phyloP scores from a whole-genome alignment of 2,888 invertebrate species.

The Harpalus rufipes region DNA sequence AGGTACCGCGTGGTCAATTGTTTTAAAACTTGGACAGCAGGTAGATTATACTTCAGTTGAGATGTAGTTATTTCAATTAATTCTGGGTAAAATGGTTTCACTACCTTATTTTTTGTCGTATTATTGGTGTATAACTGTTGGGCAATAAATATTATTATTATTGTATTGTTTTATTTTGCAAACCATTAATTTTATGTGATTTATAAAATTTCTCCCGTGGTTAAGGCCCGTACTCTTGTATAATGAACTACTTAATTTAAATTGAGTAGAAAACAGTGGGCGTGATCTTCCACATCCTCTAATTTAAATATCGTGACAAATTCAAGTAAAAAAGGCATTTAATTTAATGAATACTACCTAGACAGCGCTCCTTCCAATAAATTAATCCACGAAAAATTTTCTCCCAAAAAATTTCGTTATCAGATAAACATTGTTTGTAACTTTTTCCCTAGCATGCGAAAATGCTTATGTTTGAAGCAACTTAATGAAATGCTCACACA shows the following conservation, averaged over 20 bases:
- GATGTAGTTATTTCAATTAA: too few relatives aligned
- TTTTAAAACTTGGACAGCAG: too few relatives aligned
- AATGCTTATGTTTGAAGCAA: constrained; percentile 60
- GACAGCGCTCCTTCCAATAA: neutral
- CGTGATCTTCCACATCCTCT: neutral
- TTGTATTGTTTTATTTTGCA: neutral
- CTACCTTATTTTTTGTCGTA: too few relatives aligned
- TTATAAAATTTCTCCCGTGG: neutral
- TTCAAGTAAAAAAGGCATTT: neutral
- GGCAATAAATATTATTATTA: too few relatives aligned
- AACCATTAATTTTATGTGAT: neutral
- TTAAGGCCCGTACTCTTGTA: neutral
- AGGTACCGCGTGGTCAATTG: too few relatives aligned
- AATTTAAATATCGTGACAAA: constrained; percentile 6
- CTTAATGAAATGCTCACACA: constrained; percentile 53
- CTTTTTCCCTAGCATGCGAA: constrained; percentile 32
- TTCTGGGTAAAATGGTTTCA: too few relatives aligned
- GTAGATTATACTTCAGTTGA: too few relatives aligned
- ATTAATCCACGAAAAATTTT: constrained; percentile 3
- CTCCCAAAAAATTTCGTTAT: constrained; percentile 7
- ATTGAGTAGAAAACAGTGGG: neutral
- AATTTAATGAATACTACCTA: constrained; percentile 1
- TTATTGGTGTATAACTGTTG: too few relatives aligned
- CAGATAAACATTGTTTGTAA: constrained; percentile 53
- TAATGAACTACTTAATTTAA: neutral